These are phyloP conservation scores for Aphaenogaster ashmeadi DNA, from an alignment of 1,140 invertebrate genomes.

Conservation along the genomic window DNA sequence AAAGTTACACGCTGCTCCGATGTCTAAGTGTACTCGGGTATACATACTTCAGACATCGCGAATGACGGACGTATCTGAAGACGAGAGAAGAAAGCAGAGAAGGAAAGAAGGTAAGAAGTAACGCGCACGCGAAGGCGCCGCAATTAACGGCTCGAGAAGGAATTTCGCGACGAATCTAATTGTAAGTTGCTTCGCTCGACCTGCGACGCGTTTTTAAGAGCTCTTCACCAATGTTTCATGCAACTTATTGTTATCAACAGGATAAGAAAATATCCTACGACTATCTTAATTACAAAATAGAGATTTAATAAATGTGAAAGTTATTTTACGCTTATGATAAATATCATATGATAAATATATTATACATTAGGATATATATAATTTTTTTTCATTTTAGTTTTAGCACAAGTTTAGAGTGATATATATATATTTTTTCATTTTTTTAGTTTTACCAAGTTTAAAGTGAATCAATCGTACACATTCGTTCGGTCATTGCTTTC, in stretches of 20 bases:
- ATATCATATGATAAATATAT: not conserved
- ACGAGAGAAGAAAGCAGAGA: not conserved
- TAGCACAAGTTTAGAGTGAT: not conserved
- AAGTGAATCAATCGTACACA: not conserved
- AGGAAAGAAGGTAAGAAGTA: slow-evolving; percentile 13
- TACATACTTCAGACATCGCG: slow-evolving; percentile 22
- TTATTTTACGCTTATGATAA: not conserved
- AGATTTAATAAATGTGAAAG: not conserved
- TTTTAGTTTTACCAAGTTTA: not conserved
- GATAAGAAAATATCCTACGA: not conserved
- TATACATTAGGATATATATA: not conserved
- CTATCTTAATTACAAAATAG: not conserved
- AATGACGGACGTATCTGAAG: slow-evolving; percentile 18
- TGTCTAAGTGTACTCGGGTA: slow-evolving; percentile 16
- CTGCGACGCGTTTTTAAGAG: not conserved
- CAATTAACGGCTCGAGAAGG: slow-evolving; percentile 42
- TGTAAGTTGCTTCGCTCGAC: not conserved
- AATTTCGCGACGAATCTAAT: not conserved
- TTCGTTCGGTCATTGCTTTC: not conserved
- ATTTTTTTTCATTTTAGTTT: not conserved
- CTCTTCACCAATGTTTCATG: not conserved
- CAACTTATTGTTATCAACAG: not conserved
- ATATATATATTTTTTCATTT: not conserved
- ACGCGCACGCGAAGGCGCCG: not conserved
- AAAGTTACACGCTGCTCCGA: slow-evolving; percentile 62